Base-by-base conservation (phyloP, 2,888 invertebrate genomes). In the Melieria picta region DNA sequence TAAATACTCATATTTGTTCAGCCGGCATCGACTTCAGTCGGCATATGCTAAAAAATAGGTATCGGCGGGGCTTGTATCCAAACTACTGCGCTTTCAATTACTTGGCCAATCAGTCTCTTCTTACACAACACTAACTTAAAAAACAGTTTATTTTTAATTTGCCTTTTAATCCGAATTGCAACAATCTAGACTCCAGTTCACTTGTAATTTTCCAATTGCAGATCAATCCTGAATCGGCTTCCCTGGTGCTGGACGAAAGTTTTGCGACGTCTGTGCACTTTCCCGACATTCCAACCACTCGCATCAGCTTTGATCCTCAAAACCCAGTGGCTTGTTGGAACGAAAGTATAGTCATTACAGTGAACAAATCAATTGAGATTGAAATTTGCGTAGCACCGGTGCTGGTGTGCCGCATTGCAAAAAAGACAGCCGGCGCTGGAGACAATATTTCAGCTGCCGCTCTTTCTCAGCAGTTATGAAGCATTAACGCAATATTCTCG, bases 401-500 rank as follows among this genome's bases (percentile, higher is more conserved):
- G 6, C 87, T 95, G 45, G 94, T 95, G 4, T 95, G 95, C 81
- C 94, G 93, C 0, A 90, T 93, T 78, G 94, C 93, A 0, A 90
- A 91, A 73, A 91, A 94, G 80, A 95, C 95, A 0, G 95, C 93
- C 0, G 95, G 95, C 0, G 95, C 94, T 9, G 95, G 95, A 0
- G 95, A 95, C 83, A 95, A 95, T 82, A 93, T 95, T 76, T 95
- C 95, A 0, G 93, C 94, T n/a, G 93, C 95, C 3, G 95, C 94
- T n/a, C 87, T 95, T 13, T 92, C 91, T n/a, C 87, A 91, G 68
- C 92, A 92, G 84, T 89, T 92, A 48, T 83, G 75, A 70, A 50
- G 48, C 10, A 3, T 4, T 5, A 57, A 30, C 30, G 30, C 30
- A 30, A 30, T 30, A 30, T 30, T 30, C 30, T 16, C 30, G 30